A percentile compares a stretch with the other conserved stretches of the same genome.
phyloP scores from a whole-genome alignment of 2,797 vertebrate species.

The Gobio occitaniae region DNA sequence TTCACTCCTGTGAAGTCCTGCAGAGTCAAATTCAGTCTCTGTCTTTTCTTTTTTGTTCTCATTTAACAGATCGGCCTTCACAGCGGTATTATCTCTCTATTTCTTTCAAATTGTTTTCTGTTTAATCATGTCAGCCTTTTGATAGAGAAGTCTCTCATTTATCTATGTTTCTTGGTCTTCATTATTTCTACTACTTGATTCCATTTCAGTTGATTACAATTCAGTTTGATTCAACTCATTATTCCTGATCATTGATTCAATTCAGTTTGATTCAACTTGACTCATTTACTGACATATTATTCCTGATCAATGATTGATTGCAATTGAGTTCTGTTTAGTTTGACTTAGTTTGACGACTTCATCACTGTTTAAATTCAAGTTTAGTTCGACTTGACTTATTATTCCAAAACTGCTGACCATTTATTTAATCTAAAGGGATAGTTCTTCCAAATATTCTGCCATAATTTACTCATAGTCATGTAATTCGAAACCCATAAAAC shows the following conservation, averaged over 20 bases:
- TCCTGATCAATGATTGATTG: too few relatives aligned
- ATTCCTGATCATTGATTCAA: background rate
- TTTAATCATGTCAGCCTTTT: background rate
- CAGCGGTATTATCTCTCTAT: background rate
- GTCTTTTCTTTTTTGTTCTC: slow-evolving; percentile 27
- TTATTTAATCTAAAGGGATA: background rate
- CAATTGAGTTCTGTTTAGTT: background rate
- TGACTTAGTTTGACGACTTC: background rate
- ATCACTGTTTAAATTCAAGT: too few relatives aligned
- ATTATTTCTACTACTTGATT: slow-evolving; percentile 5
- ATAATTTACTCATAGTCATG: background rate
- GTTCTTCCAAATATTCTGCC: background rate
- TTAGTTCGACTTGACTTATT: too few relatives aligned
- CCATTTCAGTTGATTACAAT: background rate
- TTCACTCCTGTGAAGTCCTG: slow-evolving; percentile 15
- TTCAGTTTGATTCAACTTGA: background rate
- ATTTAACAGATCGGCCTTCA: slow-evolving; percentile 20
- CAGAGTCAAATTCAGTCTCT: slow-evolving; percentile 30
- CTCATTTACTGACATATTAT: too few relatives aligned
- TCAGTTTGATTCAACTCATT: background rate
- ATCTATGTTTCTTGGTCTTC: background rate
- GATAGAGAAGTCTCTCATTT: background rate
- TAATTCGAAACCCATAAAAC: background rate
- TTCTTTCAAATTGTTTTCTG: background rate
- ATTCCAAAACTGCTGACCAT: background rate